Evolutionary conservation across 2,888 invertebrate genomes (phyloP).

Genomic region (Coelopa pilipes): DNA sequence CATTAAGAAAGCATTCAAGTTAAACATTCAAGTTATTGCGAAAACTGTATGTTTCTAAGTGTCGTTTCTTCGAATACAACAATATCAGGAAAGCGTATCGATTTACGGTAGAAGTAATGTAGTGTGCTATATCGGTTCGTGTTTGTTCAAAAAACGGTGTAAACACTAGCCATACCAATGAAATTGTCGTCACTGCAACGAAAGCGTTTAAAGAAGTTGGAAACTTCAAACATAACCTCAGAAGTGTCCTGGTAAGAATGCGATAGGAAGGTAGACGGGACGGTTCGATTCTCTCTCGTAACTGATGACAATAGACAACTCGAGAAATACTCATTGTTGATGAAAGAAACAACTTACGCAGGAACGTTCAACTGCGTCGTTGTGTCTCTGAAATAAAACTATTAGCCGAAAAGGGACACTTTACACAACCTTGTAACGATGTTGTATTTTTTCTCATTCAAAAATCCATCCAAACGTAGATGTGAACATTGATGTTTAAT

Average conservation of each 20-base stretch:
- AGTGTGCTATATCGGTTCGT: not conserved
- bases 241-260: not conserved
- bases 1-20: slow-evolving; percentile 56
- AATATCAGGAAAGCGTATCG: not conserved
- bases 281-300: not conserved
- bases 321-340: not conserved
- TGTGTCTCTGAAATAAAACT: slow-evolving; percentile 21
- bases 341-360: not conserved
- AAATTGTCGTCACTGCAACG: not conserved
- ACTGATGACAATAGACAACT: not conserved
- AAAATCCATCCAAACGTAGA: no score
- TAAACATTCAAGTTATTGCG: not conserved
- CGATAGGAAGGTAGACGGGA: not conserved
- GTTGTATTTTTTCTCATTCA: not conserved
- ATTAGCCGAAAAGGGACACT: slow-evolving; percentile 4
- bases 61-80: not conserved
- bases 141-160: not conserved
- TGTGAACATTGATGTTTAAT: no score
- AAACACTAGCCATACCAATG: not conserved
- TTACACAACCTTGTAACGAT: not conserved
- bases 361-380: not conserved
- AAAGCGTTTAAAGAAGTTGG: not conserved
- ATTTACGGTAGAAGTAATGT: not conserved
- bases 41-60: not conserved
- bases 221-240: no score